Conservation (phyloP, 2,113 vertebrate genomes). For the Thryonomys swinderianus region DNA sequence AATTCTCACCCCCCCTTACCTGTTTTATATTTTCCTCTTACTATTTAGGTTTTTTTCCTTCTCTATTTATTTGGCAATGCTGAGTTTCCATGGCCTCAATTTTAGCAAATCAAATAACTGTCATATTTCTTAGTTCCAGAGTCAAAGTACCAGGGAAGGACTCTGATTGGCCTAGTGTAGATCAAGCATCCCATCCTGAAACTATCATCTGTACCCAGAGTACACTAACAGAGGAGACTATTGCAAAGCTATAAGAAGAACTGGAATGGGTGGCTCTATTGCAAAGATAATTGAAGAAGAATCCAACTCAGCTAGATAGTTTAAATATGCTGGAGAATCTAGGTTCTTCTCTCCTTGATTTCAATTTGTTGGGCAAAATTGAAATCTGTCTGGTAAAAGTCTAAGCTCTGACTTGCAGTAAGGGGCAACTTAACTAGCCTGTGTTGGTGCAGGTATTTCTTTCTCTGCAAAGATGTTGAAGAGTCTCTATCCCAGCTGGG, state of each 20-base stretch:
- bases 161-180: slow-evolving; percentile 21
- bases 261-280: not conserved
- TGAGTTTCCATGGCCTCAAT: not conserved
- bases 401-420: not conserved
- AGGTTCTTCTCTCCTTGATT: not conserved
- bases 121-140: not conserved
- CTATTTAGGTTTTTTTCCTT: not conserved
- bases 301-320: not conserved
- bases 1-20: not conserved
- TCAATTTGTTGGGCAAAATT: not conserved
- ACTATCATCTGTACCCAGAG: not conserved
- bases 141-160: not conserved
- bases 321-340: not conserved
- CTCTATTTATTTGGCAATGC: not conserved
- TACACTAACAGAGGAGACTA: not conserved
- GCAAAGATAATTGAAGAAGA: not conserved
- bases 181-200: not conserved
- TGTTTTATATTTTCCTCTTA: not conserved
- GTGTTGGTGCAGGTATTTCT: not conserved
- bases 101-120: slow-evolving; percentile 11
- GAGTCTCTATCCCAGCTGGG: not conserved
- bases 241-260: not conserved
- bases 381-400: slow-evolving; percentile 1
- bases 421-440: not conserved
- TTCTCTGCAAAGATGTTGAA: not conserved